phyloP scores from a whole-genome alignment of 2,113 vertebrate species.

The Cyanistes caeruleus region DNA sequence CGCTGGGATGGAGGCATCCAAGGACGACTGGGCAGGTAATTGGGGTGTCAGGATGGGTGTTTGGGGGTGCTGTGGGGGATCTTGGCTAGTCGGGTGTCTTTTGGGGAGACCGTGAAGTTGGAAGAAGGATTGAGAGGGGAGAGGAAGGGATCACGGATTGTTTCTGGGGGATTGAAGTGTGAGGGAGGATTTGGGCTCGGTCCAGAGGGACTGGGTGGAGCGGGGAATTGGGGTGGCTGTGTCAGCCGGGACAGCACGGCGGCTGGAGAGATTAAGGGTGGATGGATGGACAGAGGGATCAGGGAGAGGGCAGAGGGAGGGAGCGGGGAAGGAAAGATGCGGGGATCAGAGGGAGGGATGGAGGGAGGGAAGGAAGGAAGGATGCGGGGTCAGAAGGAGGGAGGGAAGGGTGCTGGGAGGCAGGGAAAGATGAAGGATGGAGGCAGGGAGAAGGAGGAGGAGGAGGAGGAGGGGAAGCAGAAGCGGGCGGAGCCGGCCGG shows the following conservation, averaged over 20 bases:
- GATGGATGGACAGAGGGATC: neutral
- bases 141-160: neutral
- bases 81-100: neutral
- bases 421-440: neutral
- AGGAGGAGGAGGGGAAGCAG: neutral
- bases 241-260: neutral
- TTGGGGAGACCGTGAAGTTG: neutral
- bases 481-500: neutral
- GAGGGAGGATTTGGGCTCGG: neutral
- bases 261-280: neutral
- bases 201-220: neutral
- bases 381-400: neutral
- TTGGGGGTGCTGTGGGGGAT: neutral
- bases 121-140: neutral
- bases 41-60: neutral
- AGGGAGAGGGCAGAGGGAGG: neutral
- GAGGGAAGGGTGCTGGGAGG: neutral
- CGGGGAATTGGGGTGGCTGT: neutral
- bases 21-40: accelerated
- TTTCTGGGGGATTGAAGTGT: neutral
- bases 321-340: neutral
- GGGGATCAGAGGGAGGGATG: no score
- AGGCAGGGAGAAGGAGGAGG: neutral
- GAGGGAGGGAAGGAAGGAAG: neutral
- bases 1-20: neutral